Evolutionary conservation across 2,888 invertebrate species (phyloP).

Genomic region (Encarsia formosa): DNA sequence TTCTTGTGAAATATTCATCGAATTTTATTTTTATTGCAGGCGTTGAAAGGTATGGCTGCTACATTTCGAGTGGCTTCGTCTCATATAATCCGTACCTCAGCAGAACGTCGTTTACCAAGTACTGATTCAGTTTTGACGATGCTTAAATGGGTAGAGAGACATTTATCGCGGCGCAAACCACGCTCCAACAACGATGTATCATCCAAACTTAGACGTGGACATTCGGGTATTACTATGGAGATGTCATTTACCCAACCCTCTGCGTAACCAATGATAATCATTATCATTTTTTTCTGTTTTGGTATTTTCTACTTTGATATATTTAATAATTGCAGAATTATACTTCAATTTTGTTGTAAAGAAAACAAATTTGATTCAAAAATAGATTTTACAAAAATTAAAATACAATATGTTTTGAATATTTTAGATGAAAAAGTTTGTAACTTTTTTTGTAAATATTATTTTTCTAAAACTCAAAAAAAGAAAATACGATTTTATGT

Average conservation of each 20-base stretch:
- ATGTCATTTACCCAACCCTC: conserved; percentile 57
- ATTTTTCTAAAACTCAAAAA: no score
- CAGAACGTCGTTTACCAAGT: conserved; percentile 80
- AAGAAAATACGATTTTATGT: no score
- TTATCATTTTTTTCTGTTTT: no score
- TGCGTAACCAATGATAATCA: conserved; percentile 25
- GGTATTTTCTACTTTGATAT: no score
- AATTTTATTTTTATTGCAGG: conserved; percentile 53
- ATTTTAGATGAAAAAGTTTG: no score
- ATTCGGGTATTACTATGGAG: conserved; percentile 70
- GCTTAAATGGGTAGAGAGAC: conserved; percentile 86
- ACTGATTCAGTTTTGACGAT: conserved; percentile 86
- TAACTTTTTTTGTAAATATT: no score
- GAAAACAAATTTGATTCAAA: no score
- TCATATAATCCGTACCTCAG: conserved; percentile 78
- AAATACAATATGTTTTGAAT: no score
- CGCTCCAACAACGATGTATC: conserved; percentile 50
- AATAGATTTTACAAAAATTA: no score
- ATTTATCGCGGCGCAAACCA: conserved; percentile 75
- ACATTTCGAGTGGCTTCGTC: conserved; percentile 86
- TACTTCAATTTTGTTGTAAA: no score
- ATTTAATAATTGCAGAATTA: no score
- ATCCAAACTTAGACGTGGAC: conserved; percentile 50
- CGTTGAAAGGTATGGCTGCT: conserved; percentile 88
- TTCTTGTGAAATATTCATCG: background rate